A percentile compares a stretch with the other conserved stretches of the same genome.
phyloP scores from a whole-genome alignment of 2,113 vertebrate species.

The Pomatorhinus ruficollis region DNA sequence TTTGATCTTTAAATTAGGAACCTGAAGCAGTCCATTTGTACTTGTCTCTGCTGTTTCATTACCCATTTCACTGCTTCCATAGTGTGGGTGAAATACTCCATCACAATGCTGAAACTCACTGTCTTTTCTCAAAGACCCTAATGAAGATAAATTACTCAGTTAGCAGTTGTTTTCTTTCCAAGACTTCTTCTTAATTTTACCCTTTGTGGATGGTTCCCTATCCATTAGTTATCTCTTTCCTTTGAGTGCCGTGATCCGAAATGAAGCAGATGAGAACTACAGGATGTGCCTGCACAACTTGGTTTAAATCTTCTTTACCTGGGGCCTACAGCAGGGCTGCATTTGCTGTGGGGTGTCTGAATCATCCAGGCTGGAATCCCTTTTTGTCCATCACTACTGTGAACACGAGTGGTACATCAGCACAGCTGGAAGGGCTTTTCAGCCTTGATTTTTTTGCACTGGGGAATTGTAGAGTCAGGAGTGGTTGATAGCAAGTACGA shows the following conservation, averaged over 20 bases:
- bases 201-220: neutral
- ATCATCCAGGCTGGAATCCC: neutral
- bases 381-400: neutral
- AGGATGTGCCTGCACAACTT: neutral
- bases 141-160: constrained; percentile 13
- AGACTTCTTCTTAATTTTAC: neutral
- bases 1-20: constrained; percentile 3
- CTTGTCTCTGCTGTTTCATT: neutral
- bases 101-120: neutral
- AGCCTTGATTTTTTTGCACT: neutral
- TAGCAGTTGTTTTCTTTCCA: constrained; percentile 40
- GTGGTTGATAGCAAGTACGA: neutral
- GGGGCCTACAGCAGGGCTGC: neutral
- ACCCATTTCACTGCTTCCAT: neutral
- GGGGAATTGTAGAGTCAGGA: neutral
- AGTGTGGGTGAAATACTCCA: neutral
- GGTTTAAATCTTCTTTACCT: neutral
- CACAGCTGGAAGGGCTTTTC: neutral
- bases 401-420: accelerated
- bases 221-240: neutral
- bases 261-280: neutral
- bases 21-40: neutral
- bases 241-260: neutral
- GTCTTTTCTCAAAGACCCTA: neutral
- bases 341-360: neutral